Evolutionary conservation across 2,113 vertebrate genomes (phyloP).

Genomic region (Saccopteryx leptura): DNA sequence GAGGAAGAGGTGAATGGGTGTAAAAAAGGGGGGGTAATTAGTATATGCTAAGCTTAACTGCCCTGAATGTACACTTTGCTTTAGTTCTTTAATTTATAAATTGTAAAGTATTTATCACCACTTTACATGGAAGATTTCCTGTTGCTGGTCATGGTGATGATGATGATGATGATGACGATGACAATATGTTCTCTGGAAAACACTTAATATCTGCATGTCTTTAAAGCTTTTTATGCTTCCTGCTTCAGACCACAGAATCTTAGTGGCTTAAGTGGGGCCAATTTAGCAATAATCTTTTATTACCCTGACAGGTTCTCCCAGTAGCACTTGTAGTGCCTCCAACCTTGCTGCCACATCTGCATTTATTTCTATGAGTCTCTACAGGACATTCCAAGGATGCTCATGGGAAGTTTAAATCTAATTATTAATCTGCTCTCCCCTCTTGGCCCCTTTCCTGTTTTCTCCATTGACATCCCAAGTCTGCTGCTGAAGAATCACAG

Average conservation of each 20-base stretch:
- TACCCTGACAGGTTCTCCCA: not conserved
- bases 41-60: not conserved
- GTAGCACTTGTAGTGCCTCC: not conserved
- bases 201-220: not conserved
- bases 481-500: not conserved
- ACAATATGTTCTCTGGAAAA: not conserved
- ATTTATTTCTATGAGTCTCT: not conserved
- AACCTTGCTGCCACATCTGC: not conserved
- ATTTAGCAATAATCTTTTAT: not conserved
- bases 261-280: not conserved
- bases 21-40: not conserved
- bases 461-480: not conserved
- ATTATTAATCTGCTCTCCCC: not conserved
- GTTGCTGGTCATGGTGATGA: not conserved
- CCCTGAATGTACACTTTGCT: not conserved
- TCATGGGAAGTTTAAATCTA: not conserved
- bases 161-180: not conserved
- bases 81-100: not conserved
- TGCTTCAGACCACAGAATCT: not conserved
- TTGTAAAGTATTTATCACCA: not conserved
- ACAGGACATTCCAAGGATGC: not conserved
- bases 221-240: not conserved
- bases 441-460: not conserved
- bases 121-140: not conserved
- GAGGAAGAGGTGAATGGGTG: not conserved